phyloP scores from a whole-genome alignment of 2,113 vertebrate species.

The Phyllostomus hastatus region DNA sequence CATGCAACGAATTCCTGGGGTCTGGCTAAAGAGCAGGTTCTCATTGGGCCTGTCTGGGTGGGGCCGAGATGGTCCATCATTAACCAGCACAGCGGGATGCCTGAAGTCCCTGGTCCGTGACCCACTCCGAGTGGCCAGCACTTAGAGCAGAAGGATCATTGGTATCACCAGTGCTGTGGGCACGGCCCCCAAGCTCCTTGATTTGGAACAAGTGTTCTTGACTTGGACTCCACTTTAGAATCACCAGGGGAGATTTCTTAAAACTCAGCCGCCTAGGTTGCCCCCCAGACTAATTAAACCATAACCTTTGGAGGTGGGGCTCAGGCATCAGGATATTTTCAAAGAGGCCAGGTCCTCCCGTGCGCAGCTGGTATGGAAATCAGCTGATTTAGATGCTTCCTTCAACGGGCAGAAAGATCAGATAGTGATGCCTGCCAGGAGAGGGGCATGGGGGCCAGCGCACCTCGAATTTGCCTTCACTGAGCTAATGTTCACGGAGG shows the following conservation, averaged over 20 bases:
- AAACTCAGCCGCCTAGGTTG: background rate
- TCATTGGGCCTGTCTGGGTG: background rate
- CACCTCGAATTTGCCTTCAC: background rate
- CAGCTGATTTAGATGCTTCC: background rate
- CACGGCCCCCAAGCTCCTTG: background rate
- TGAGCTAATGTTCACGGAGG: background rate
- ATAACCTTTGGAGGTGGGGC: too few species aligned
- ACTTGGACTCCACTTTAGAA: background rate
- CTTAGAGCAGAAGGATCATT: rapidly evolving
- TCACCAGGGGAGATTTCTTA: background rate
- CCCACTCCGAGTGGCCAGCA: rapidly evolving
- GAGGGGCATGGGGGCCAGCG: rapidly evolving
- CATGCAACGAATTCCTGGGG: rapidly evolving
- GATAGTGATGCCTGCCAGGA: background rate
- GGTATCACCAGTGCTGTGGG: background rate
- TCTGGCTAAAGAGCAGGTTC: background rate
- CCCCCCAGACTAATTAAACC: too few species aligned
- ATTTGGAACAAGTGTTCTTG: background rate
- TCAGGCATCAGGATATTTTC: background rate
- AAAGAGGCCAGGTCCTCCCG: background rate
- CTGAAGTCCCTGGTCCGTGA: background rate
- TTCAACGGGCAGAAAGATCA: rapidly evolving
- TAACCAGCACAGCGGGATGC: background rate
- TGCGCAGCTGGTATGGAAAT: background rate
- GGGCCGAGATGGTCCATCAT: background rate